A percentile compares a stretch with the other conserved stretches of the same genome.
These are phyloP conservation scores for Chaetops frenatus DNA, from an alignment of 2,113 vertebrate species.

Conservation along the genomic window DNA sequence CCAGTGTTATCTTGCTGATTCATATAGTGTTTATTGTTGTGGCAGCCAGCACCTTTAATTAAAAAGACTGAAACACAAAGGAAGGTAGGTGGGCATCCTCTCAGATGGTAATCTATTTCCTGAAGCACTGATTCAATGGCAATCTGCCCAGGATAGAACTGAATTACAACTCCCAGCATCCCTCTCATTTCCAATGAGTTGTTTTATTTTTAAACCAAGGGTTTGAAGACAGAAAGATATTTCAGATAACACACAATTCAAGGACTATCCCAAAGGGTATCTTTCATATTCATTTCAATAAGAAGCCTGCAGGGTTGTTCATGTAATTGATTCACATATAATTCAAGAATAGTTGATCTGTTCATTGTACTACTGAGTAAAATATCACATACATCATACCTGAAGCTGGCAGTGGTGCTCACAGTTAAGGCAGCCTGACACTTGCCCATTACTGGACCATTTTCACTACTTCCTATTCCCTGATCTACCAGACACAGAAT, in stretches of 20 bases:
- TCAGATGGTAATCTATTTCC: constrained; percentile 15
- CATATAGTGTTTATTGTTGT: neutral
- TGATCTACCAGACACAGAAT: neutral
- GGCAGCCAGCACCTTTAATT: neutral
- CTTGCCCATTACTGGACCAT: neutral
- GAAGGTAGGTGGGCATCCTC: neutral
- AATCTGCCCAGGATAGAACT: constrained; percentile 5
- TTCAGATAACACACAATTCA: neutral
- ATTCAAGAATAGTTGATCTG: neutral
- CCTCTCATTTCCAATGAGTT: neutral
- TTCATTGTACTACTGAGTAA: neutral
- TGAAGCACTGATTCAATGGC: constrained; percentile 15
- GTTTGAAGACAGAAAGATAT: constrained; percentile 2
- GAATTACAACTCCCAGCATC: constrained; percentile 33
- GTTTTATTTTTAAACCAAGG: constrained; percentile 22
- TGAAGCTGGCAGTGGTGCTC: neutral
- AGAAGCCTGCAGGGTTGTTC: neutral
- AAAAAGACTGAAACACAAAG: constrained; percentile 9
- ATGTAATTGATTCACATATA: neutral
- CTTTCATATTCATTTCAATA: neutral
- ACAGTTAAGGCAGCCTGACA: neutral
- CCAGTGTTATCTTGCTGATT: neutral
- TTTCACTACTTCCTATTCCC: neutral
- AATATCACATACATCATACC: neutral
- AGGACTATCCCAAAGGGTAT: neutral